These are phyloP conservation scores for Andrena camellia DNA, from an alignment of 2,888 invertebrate genomes.

Conservation along the genomic window DNA sequence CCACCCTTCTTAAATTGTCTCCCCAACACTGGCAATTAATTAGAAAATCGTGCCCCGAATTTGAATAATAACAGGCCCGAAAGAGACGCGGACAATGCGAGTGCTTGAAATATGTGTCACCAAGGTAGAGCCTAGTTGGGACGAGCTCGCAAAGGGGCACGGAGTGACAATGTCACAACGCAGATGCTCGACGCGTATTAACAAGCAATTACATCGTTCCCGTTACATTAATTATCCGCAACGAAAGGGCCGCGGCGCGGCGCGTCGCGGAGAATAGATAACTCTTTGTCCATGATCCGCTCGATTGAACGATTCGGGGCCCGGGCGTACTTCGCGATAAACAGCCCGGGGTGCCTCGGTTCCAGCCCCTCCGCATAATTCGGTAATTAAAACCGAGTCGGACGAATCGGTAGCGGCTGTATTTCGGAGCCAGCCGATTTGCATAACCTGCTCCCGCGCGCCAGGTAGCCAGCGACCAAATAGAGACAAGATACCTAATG, in stretches of 20 bases:
- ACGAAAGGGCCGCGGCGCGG: slow-evolving; percentile 53
- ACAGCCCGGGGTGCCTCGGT: slow-evolving; percentile 55
- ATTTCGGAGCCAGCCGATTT: slow-evolving; percentile 67
- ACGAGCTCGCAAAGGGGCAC: slow-evolving; percentile 10
- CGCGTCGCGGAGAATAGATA: slow-evolving; percentile 38
- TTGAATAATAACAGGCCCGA: neutral
- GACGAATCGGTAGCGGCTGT: slow-evolving; percentile 41
- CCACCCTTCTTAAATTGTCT: too few relatives aligned
- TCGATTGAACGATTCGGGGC: slow-evolving; percentile 73
- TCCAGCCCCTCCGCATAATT: slow-evolving; percentile 73
- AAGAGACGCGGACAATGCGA: neutral
- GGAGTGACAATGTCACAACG: slow-evolving; percentile 21
- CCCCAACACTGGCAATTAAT: neutral
- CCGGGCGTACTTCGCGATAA: slow-evolving; percentile 60
- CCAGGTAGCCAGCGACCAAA: slow-evolving; percentile 68
- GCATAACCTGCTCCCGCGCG: slow-evolving; percentile 76
- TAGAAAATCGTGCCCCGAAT: neutral
- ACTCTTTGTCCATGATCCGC: slow-evolving; percentile 68
- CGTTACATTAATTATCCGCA: slow-evolving; percentile 72
- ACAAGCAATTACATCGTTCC: slow-evolving; percentile 69
- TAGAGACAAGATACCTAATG: slow-evolving; percentile 80
- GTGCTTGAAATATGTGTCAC: neutral
- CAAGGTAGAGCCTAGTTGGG: neutral
- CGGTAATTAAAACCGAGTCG: slow-evolving; percentile 75
- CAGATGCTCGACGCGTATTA: slow-evolving; percentile 70